These are phyloP conservation scores for Silurus meridionalis DNA, from an alignment of 2,113 vertebrate species.

Conservation along the genomic window DNA sequence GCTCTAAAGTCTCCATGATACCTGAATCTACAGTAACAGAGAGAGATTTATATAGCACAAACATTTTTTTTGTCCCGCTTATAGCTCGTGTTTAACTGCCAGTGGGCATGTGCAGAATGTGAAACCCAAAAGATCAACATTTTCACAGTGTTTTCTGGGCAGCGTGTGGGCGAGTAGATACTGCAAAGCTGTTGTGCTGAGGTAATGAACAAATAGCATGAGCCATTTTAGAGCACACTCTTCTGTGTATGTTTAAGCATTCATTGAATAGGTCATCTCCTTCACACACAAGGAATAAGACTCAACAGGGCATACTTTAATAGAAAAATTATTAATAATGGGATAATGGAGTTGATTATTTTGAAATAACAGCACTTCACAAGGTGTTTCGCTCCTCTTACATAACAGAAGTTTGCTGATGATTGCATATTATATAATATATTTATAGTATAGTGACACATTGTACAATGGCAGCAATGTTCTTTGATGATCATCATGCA, in stretches of 20 bases:
- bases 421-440: neutral
- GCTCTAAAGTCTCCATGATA: constrained; percentile 3
- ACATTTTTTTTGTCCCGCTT: neutral
- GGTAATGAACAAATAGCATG: constrained; percentile 8
- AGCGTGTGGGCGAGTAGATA: constrained; percentile 25
- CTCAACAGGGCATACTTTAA: neutral
- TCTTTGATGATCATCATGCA: no score
- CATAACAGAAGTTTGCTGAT: neutral
- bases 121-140: constrained; percentile 33
- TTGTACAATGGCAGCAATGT: neutral
- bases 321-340: neutral
- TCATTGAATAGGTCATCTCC: neutral
- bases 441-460: neutral
- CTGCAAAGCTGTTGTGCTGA: constrained; percentile 19
- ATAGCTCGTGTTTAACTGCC: constrained; percentile 17
- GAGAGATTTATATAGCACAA: neutral
- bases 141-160: constrained; percentile 10
- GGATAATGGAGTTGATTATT: neutral
- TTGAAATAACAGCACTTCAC: neutral
- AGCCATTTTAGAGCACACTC: constrained; percentile 15
- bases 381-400: neutral
- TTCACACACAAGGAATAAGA: neutral
- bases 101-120: constrained; percentile 23
- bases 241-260: neutral
- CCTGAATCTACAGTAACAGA: neutral